phyloP scores from a whole-genome alignment of 30 jellyfish, hydroid and myxozoan genomes.

The Aurelia sp. region DNA sequence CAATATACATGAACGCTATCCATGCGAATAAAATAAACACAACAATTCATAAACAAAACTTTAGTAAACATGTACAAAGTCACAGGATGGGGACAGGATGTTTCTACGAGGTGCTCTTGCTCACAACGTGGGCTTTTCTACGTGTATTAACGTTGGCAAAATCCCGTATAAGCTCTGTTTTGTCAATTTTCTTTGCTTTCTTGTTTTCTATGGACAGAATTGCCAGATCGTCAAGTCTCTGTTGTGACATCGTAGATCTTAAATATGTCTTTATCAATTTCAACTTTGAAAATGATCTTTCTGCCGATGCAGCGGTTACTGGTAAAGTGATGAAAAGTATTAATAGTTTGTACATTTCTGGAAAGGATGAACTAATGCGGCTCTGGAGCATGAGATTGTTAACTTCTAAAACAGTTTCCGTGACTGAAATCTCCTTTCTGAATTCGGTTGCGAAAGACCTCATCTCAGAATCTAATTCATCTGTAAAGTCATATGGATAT shows the following conservation, averaged over 20 bases:
- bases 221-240: slow-evolving; percentile 25
- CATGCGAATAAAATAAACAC: no score
- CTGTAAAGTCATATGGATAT: not conserved
- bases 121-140: no score
- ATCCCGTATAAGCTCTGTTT: not conserved
- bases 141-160: no score
- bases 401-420: slow-evolving; percentile 16
- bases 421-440: slow-evolving; percentile 5
- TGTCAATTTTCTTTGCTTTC: slow-evolving; percentile 42
- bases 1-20: no score
- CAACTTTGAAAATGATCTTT: slow-evolving; percentile 28
- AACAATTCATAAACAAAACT: no score
- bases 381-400: slow-evolving; percentile 36
- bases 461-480: slow-evolving; percentile 5
- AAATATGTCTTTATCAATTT: slow-evolving; percentile 34
- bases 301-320: slow-evolving; percentile 50
- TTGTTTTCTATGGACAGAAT: slow-evolving; percentile 41
- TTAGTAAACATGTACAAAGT: no score
- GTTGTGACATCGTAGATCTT: slow-evolving; percentile 38
- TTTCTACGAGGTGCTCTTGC: no score
- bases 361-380: slow-evolving; percentile 52
- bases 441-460: slow-evolving; percentile 42
- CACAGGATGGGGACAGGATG: no score
- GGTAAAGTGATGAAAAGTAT: slow-evolving; percentile 49
- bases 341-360: not conserved